Percentiles rank a stretch among this genome's conserved stretches.
Evolutionary conservation across 2,113 vertebrate species (phyloP).

Genomic region (Mormyrus lacerda): DNA sequence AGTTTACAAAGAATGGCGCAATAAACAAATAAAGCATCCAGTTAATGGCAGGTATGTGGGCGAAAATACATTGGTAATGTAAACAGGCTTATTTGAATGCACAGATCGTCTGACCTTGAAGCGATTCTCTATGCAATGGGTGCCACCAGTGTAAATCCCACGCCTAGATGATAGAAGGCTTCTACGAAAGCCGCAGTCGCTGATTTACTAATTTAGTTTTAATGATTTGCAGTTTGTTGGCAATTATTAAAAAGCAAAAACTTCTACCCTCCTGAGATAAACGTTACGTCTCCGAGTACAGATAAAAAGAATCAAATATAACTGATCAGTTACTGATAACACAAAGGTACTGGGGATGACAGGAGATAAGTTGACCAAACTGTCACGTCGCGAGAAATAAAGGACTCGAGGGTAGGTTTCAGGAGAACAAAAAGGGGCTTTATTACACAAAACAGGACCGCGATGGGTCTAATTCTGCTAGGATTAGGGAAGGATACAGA

Average conservation of each 20-base stretch:
- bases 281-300: not conserved
- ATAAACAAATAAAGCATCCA: not conserved
- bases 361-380: not conserved
- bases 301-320: not conserved
- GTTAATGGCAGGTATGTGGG: not conserved
- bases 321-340: not conserved
- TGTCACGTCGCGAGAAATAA: too few species aligned
- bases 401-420: not conserved
- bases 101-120: not conserved
- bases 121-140: not conserved
- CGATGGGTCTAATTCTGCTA: not conserved
- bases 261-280: not conserved
- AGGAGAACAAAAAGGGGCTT: not conserved
- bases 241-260: not conserved
- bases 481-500: not conserved
- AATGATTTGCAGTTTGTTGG: not conserved
- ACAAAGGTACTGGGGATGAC: not conserved
- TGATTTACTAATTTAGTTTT: not conserved
- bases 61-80: not conserved
- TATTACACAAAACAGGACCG: not conserved
- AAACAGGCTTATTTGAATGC: not conserved
- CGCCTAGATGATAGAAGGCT: not conserved
- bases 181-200: not conserved
- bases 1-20: not conserved
- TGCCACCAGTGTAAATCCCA: not conserved